Conservation (phyloP, 2,888 invertebrate species). For the Drosophila hamatofila region DNA sequence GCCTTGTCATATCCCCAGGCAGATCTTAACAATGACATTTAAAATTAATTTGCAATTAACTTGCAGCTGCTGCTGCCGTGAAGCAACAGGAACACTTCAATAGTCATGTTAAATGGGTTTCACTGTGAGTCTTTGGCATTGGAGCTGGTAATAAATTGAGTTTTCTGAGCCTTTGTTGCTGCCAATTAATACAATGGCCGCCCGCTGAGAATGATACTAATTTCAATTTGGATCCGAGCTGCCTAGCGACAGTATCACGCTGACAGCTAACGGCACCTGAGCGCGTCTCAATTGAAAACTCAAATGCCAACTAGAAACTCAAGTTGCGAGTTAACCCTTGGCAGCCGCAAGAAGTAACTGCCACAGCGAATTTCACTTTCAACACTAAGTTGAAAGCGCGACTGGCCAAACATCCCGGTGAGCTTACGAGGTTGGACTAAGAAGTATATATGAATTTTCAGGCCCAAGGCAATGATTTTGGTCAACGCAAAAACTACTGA, state of each 20-base stretch:
- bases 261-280: conserved; percentile 44
- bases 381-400: conserved; percentile 28
- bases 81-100: conserved; percentile 21
- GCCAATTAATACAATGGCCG: conserved; percentile 59
- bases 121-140: conserved; percentile 38
- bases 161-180: conserved; percentile 44
- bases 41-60: conserved; percentile 79
- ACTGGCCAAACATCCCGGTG: conserved; percentile 6
- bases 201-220: conserved; percentile 65
- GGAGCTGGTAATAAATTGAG: conserved; percentile 58
- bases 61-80: conserved; percentile 34
- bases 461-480: background rate
- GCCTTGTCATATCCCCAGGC: background rate
- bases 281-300: conserved; percentile 66
- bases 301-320: conserved; percentile 50
- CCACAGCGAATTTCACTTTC: conserved; percentile 46
- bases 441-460: no score
- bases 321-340: conserved; percentile 47
- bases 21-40: conserved; percentile 63
- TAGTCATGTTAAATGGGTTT: conserved; percentile 41
- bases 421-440: background rate
- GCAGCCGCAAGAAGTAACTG: conserved; percentile 58
- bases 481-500: background rate
- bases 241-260: conserved; percentile 20
- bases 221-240: conserved; percentile 47